phyloP scores from a whole-genome alignment of 2,797 vertebrate genomes.

The Loriculus beryllinus region DNA sequence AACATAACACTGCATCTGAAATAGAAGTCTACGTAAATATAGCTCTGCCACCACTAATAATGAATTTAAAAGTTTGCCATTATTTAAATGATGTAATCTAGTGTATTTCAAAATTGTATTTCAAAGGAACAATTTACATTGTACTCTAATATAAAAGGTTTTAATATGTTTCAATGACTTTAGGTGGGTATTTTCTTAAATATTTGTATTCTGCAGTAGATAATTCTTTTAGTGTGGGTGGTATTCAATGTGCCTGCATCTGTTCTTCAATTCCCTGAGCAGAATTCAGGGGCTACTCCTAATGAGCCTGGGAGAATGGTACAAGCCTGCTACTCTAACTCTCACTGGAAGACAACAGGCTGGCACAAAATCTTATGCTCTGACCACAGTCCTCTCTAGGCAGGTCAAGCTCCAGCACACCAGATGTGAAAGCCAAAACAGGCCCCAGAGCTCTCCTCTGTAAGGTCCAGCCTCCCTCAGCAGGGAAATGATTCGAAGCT shows the following conservation, averaged over 20 bases:
- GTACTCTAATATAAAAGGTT: conserved; percentile 69
- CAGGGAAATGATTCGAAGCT: neutral
- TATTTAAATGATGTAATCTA: conserved; percentile 72
- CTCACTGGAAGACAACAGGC: neutral
- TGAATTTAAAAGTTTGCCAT: conserved; percentile 30
- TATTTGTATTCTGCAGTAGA: neutral
- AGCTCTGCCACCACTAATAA: conserved; percentile 34
- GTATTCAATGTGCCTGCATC: neutral
- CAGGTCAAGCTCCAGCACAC: neutral
- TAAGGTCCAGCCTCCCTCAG: neutral
- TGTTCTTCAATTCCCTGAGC: neutral
- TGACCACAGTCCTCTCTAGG: neutral
- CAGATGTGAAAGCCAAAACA: neutral
- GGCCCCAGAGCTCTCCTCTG: neutral
- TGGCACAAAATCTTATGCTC: neutral
- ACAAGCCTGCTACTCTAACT: neutral
- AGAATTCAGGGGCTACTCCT: neutral
- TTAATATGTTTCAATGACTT: conserved; percentile 62
- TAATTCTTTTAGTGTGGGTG: neutral
- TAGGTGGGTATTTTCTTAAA: neutral
- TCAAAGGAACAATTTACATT: conserved; percentile 55
- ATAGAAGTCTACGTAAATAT: conserved; percentile 55
- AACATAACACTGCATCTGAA: conserved; percentile 32
- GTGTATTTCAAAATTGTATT: conserved; percentile 61
- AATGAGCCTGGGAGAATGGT: neutral